Evolutionary conservation across 2,888 invertebrate species (phyloP).

Genomic region (Cosmia pyralina): DNA sequence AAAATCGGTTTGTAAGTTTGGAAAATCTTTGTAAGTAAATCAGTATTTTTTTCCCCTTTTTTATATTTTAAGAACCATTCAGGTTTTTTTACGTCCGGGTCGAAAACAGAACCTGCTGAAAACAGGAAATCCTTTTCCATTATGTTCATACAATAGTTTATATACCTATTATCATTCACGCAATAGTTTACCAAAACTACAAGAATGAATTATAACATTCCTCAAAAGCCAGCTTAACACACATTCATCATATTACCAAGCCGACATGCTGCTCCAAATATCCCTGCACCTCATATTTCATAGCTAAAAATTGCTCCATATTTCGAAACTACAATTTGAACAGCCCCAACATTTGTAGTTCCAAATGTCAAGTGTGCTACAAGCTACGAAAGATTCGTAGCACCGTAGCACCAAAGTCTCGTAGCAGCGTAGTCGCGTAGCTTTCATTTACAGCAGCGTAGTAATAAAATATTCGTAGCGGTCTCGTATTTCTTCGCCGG

Average conservation of each 20-base stretch:
- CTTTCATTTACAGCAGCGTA: conserved; percentile 36
- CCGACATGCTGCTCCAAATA: conserved; percentile 29
- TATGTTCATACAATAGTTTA: not conserved
- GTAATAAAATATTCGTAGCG: conserved; percentile 52
- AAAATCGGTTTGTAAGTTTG: no score
- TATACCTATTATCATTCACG: no score
- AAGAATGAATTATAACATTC: conserved; percentile 13
- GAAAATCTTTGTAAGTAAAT: no score
- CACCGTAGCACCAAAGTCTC: conserved; percentile 31
- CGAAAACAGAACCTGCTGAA: not conserved
- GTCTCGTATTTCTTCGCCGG: conserved; percentile 45
- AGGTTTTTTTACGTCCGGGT: not conserved
- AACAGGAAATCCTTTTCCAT: not conserved
- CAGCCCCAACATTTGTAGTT: conserved; percentile 41
- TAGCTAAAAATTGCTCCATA: conserved; percentile 24
- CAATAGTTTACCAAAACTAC: not conserved
- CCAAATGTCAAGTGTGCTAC: conserved; percentile 57
- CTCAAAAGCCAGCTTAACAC: conserved; percentile 22
- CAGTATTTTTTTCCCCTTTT: no score
- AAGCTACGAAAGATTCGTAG: conserved; percentile 57
- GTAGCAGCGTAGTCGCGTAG: conserved; percentile 46
- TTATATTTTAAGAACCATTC: not conserved
- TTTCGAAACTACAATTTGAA: conserved; percentile 49
- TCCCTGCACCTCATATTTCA: conserved; percentile 46
- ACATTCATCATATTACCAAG: conserved; percentile 31